A percentile compares a stretch with the other conserved stretches of the same genome.
These are phyloP conservation scores for Clinocottus analis DNA, from an alignment of 2,113 vertebrate species.

Conservation along the genomic window DNA sequence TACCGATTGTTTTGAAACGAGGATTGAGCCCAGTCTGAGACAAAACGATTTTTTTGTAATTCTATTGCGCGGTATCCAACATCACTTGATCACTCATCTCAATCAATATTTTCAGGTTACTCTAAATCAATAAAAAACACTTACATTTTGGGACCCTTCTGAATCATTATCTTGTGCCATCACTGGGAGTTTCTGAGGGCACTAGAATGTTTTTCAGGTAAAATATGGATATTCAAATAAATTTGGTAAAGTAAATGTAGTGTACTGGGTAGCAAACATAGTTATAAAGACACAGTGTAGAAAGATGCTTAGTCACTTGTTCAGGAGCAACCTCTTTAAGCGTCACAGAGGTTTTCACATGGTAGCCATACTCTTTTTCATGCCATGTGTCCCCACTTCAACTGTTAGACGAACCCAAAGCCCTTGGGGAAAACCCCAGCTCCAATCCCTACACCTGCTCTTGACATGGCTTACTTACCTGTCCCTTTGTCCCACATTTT, in stretches of 20 bases:
- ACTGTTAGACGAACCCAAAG: slow-evolving; percentile 28
- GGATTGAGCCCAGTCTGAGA: slow-evolving; percentile 21
- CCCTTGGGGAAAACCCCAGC: slow-evolving; percentile 21
- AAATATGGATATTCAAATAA: background rate
- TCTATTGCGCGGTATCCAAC: background rate
- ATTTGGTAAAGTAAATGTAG: background rate
- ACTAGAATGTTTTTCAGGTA: background rate
- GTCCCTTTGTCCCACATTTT: slow-evolving; percentile 63
- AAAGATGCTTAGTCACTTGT: slow-evolving; percentile 42
- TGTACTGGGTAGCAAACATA: background rate
- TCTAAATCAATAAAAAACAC: background rate
- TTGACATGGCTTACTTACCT: slow-evolving; percentile 76
- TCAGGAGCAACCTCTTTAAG: slow-evolving; percentile 30
- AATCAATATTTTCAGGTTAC: background rate
- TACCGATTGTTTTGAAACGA: slow-evolving; percentile 26
- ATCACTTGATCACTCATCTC: background rate
- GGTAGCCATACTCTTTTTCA: slow-evolving; percentile 31
- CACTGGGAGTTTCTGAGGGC: background rate
- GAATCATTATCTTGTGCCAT: background rate
- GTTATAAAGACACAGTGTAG: background rate
- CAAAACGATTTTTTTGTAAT: background rate
- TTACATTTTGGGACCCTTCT: background rate
- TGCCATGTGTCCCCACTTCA: slow-evolving; percentile 11
- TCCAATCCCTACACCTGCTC: slow-evolving; percentile 10
- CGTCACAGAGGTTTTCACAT: slow-evolving; percentile 48